Evolutionary conservation across 2,113 vertebrate species (phyloP), one percentile per base, ranked within the genome.

Genomic region (Rhinolophus ferrumequinum): DNA sequence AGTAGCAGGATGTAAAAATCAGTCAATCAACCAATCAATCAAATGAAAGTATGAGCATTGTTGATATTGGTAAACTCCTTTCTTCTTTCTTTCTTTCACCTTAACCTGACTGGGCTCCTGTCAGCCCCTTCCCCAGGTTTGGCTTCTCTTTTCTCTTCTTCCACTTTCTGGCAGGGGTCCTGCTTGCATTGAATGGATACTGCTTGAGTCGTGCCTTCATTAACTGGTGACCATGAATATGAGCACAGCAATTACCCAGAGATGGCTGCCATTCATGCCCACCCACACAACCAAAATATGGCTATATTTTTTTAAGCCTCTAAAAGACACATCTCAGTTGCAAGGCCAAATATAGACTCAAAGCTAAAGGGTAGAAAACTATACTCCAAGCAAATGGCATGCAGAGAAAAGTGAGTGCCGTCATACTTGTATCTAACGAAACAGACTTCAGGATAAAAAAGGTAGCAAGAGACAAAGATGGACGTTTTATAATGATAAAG

Each of bases 181-280:
- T 50, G 28, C 30, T 66, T 77, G n/a, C 35, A 50, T 8, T 9
- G 14, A 12, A 67, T 14, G 50, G n/a, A 10, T 28, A 35, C 8
- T 44, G 30, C 56, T 28, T 26, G 30, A 82, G 18, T 14, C 14
- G 21, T 28, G 10, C 1, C 11, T 12, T 35, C 8, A 19, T 35
- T 44, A 19, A 60, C 26, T 24, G 75, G n/a, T 44, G 28, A 76
- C 30, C 16, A 28, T 81, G 28, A n/a, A 33, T 9, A 19, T 26
- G 14, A 89, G 56, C 3, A 14, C 4, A 66, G 12, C 41, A 79
- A 58, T 6, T 50, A 24, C 7, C 3, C 38, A 72, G 38, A 89
- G 12, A 50, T 1, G 22, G 15, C 24, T 50, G 47, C 1, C 13
- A 0, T 54, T 13, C 24, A 16, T 64, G 14, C 35, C 0, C 47